These are phyloP conservation scores for Myotis lucifugus DNA, from an alignment of 2,113 vertebrate genomes.

Conservation along the genomic window DNA sequence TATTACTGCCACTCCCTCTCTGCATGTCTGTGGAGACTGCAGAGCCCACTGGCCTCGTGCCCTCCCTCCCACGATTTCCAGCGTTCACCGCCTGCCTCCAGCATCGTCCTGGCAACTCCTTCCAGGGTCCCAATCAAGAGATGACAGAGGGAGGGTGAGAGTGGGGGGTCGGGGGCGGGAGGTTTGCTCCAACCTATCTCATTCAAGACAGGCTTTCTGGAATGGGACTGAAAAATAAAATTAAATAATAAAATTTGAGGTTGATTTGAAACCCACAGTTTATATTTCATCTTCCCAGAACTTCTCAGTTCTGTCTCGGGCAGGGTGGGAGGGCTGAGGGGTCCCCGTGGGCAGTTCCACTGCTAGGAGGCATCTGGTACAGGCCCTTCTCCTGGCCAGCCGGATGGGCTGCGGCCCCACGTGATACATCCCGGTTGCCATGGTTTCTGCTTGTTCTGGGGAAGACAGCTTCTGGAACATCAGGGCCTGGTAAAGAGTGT, in stretches of 20 bases:
- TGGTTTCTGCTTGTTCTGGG: conserved; percentile 13
- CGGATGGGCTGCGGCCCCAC: neutral
- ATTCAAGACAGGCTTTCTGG: neutral
- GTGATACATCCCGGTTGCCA: neutral
- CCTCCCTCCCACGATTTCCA: neutral
- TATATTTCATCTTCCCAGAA: neutral
- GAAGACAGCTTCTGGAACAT: neutral
- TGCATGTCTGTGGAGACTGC: neutral
- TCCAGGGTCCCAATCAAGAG: neutral
- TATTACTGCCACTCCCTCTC: neutral
- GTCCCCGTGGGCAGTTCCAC: neutral
- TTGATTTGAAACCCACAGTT: neutral
- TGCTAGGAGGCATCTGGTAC: neutral
- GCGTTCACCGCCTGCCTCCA: fast-evolving
- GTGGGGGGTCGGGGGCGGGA: neutral
- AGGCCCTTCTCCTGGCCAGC: neutral
- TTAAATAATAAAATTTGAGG: neutral
- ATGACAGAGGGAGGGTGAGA: neutral
- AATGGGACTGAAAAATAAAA: neutral
- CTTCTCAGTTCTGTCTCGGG: neutral
- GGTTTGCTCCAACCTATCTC: neutral
- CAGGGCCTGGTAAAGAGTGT: neutral
- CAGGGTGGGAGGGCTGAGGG: neutral
- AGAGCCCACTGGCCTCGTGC: fast-evolving
- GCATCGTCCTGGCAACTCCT: neutral